A percentile compares a stretch with the other conserved stretches of the same genome.
These are phyloP conservation scores for Rhysida immarginata DNA, from an alignment of 1,140 invertebrate genomes.

Conservation along the genomic window DNA sequence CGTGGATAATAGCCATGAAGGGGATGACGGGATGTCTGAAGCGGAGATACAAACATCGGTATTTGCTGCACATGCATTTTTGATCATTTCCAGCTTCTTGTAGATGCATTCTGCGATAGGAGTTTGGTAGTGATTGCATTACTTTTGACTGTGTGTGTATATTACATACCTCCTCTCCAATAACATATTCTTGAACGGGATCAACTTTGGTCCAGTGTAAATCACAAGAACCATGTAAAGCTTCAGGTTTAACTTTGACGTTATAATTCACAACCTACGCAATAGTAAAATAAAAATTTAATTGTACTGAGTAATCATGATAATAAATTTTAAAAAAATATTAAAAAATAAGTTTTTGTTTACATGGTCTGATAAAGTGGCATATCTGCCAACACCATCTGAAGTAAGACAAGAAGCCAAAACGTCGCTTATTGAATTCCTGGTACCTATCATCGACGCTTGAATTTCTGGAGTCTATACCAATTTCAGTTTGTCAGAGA, in stretches of 20 bases:
- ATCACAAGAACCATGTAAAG: conserved; percentile 22
- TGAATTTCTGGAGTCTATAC: not conserved
- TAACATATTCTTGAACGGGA: conserved; percentile 24
- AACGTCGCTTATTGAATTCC: not conserved
- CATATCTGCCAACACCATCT: conserved; percentile 58
- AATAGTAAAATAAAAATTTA: conserved; percentile 6
- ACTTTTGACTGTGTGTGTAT: too few species aligned
- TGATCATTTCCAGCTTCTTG: too few species aligned
- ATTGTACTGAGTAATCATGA: not conserved
- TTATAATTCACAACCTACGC: conserved; percentile 25
- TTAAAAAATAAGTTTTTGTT: not conserved
- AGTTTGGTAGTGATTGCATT: too few species aligned
- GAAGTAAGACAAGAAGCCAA: conserved; percentile 53
- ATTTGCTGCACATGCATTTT: too few species aligned
- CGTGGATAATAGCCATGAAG: too few species aligned
- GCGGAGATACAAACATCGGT: too few species aligned
- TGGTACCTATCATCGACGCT: not conserved
- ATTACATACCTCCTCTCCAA: conserved; percentile 34
- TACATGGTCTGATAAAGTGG: conserved; percentile 71
- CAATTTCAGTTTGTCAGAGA: too few species aligned
- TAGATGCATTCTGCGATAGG: too few species aligned
- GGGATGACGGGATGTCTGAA: too few species aligned
- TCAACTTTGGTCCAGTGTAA: conserved; percentile 26
- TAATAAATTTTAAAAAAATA: not conserved
- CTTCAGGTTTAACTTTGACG: conserved; percentile 22